A percentile compares a stretch with the other conserved stretches of the same genome.
These are phyloP conservation scores for Apodemia duryi DNA, from an alignment of 2,888 invertebrate species.

Conservation along the genomic window DNA sequence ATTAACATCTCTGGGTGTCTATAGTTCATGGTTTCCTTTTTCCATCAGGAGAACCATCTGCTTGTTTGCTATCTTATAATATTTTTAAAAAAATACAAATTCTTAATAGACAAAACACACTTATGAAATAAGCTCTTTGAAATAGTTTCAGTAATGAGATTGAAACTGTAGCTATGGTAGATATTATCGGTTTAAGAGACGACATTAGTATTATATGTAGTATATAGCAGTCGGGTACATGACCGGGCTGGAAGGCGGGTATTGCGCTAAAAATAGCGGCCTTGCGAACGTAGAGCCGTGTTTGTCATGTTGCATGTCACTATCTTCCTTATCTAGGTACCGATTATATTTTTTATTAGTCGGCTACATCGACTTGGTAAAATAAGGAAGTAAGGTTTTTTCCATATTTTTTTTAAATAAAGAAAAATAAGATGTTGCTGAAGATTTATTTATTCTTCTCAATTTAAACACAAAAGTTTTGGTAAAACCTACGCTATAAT, in stretches of 20 bases:
- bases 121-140: neutral
- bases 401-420: too few species aligned
- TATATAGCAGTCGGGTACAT: neutral
- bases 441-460: too few species aligned
- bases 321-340: slow-evolving; percentile 11
- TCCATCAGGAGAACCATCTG: too few species aligned
- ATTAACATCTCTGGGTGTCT: too few species aligned
- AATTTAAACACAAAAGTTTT: too few species aligned
- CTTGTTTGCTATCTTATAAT: too few species aligned
- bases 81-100: too few species aligned
- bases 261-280: slow-evolving; percentile 14
- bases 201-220: neutral
- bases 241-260: slow-evolving; percentile 14
- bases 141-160: neutral
- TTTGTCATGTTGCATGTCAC: slow-evolving; percentile 12
- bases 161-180: neutral
- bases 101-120: too few species aligned
- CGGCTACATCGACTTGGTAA: neutral
- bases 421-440: too few species aligned
- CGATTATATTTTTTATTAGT: neutral
- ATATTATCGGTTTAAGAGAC: neutral
- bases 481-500: too few species aligned
- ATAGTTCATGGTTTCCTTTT: too few species aligned
- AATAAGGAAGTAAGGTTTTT: neutral
- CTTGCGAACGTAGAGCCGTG: neutral